These are phyloP conservation scores for Eupithecia insigniata DNA, from an alignment of 2,888 invertebrate species.

Conservation along the genomic window DNA sequence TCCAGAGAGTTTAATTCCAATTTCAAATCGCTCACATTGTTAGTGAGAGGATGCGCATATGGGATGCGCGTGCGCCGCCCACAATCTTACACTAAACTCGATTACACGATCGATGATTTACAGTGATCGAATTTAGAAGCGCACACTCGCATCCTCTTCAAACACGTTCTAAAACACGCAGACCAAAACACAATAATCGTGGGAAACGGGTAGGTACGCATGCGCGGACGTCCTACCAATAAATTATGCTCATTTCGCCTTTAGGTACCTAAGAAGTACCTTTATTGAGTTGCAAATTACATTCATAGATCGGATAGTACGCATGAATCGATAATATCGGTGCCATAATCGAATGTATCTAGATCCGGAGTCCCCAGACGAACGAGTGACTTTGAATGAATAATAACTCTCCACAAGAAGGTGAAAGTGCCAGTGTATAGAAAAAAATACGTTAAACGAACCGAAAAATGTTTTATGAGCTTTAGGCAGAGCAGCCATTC, in stretches of 20 bases:
- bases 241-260: slow-evolving; percentile 46
- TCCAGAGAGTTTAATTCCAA: slow-evolving; percentile 63
- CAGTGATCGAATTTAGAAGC: slow-evolving; percentile 79
- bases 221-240: slow-evolving; percentile 50
- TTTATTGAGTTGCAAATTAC: slow-evolving; percentile 50
- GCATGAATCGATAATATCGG: slow-evolving; percentile 56
- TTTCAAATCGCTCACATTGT: slow-evolving; percentile 58
- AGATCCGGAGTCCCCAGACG: slow-evolving; percentile 67
- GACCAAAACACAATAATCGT: slow-evolving; percentile 50
- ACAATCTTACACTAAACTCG: slow-evolving; percentile 80
- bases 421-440: slow-evolving; percentile 77
- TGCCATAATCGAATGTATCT: slow-evolving; percentile 70
- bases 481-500: slow-evolving; percentile 78
- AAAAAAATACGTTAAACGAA: slow-evolving; percentile 73
- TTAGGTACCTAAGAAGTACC: slow-evolving; percentile 45
- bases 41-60: slow-evolving; percentile 75
- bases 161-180: slow-evolving; percentile 47
- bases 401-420: slow-evolving; percentile 66
- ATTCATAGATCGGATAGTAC: slow-evolving; percentile 44
- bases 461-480: slow-evolving; percentile 75
- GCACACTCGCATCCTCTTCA: slow-evolving; percentile 68
- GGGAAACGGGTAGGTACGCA: slow-evolving; percentile 50
- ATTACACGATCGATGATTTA: slow-evolving; percentile 82
- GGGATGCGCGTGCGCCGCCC: slow-evolving; percentile 76
- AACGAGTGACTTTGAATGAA: slow-evolving; percentile 66